Conservation (phyloP, 2,888 invertebrate genomes). For the Microctonus aethiopoides region DNA sequence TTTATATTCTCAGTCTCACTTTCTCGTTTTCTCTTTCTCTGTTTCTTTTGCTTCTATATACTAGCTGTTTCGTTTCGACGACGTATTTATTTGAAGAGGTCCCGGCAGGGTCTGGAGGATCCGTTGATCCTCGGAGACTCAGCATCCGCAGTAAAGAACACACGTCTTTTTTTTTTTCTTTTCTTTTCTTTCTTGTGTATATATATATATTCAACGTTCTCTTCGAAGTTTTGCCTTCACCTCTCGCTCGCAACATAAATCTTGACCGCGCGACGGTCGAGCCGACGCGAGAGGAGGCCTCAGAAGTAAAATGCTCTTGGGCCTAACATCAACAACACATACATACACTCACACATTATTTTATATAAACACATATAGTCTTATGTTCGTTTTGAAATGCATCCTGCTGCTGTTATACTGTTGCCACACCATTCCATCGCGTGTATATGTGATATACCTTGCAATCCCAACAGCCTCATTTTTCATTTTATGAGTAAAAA, state of each 20-base stretch:
- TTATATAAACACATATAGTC: not conserved
- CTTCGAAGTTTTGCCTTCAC: conserved; percentile 29
- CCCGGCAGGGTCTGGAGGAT: conserved; percentile 46
- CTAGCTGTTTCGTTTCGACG: conserved; percentile 26
- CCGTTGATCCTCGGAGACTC: conserved; percentile 53
- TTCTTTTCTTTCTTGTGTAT: not conserved
- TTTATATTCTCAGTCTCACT: not conserved
- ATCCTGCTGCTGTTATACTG: not conserved
- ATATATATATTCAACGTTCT: not conserved
- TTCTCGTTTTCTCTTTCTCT: not conserved
- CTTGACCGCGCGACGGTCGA: conserved; percentile 26
- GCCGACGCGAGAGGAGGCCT: conserved; percentile 11
- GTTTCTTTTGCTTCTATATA: not conserved
- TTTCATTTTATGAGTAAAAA: not conserved
- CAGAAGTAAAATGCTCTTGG: conserved; percentile 29
- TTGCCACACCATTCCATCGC: not conserved
- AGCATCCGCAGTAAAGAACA: not conserved
- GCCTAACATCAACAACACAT: not conserved
- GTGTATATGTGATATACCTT: not conserved
- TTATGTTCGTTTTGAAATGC: not conserved
- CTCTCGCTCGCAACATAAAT: conserved; percentile 31
- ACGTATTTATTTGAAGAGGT: conserved; percentile 40
- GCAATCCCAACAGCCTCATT: not conserved
- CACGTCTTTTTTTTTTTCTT: conserved; percentile 22
- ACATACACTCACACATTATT: not conserved